Conservation (phyloP, 2,113 vertebrate genomes). For the Syrrhaptes paradoxus region DNA sequence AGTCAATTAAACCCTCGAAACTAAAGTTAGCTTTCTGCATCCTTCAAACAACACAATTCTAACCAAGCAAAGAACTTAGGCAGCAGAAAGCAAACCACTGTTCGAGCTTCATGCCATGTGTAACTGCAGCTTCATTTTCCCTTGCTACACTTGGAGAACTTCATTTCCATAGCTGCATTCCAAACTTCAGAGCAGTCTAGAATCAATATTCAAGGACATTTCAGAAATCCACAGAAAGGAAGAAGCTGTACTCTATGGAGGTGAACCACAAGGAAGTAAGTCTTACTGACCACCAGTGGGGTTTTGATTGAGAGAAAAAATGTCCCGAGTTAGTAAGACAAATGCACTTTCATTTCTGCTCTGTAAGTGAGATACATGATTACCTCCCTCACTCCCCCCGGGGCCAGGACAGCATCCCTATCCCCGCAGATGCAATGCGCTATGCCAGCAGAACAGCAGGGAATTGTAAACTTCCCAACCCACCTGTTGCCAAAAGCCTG, state of each 20-base stretch:
- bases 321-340: background rate
- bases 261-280: background rate
- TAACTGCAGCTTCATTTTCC: background rate
- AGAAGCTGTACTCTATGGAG: background rate
- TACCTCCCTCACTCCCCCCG: background rate
- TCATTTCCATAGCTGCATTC: background rate
- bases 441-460: background rate
- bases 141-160: background rate
- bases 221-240: background rate
- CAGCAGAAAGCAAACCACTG: background rate
- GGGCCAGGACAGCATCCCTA: background rate
- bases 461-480: background rate
- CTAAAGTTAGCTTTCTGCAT: background rate
- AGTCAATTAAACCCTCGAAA: background rate
- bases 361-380: background rate
- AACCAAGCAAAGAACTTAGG: background rate
- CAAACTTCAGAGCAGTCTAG: background rate
- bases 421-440: background rate
- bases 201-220: background rate
- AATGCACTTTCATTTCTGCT: background rate
- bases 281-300: background rate
- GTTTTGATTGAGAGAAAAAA: background rate
- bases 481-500: background rate
- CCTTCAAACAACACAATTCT: constrained; percentile 5
- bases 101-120: background rate